Evolutionary conservation across 2,113 vertebrate species (phyloP).

Genomic region (Syngnathoides biaculeatus): DNA sequence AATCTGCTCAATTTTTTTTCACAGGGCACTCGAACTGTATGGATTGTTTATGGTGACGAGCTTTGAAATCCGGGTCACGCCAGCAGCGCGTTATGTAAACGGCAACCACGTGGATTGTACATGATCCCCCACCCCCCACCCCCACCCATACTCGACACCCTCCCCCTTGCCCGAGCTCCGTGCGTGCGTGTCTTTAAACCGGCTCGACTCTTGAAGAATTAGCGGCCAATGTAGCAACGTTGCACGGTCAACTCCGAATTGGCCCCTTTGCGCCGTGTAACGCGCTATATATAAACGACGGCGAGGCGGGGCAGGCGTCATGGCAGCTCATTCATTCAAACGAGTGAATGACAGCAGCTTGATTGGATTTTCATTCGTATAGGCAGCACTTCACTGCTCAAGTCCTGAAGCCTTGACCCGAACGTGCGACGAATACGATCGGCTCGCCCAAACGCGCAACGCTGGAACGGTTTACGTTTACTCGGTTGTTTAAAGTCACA

Average conservation of each 20-base stretch:
- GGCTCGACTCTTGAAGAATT: neutral
- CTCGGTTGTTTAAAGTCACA: constrained; percentile 1
- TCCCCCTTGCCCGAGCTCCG: neutral
- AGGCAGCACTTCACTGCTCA: too few relatives aligned
- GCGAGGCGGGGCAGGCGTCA: constrained; percentile 17
- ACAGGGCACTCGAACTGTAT: neutral
- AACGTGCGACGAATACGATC: too few relatives aligned
- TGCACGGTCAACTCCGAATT: neutral
- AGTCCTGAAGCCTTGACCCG: too few relatives aligned
- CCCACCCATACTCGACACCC: too few relatives aligned
- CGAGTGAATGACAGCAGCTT: too few relatives aligned
- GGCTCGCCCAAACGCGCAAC: too few relatives aligned
- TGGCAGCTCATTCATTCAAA: constrained; percentile 33
- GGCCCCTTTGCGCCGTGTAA: neutral
- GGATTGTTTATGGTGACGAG: constrained; percentile 1
- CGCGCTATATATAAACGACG: constrained; percentile 2
- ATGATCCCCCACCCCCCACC: constrained; percentile 28
- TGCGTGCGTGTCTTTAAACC: neutral
- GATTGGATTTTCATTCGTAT: too few relatives aligned
- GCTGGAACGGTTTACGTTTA: too few relatives aligned
- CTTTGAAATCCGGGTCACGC: constrained; percentile 32
- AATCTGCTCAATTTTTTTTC: too few relatives aligned
- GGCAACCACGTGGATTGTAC: constrained; percentile 38
- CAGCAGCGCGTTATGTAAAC: constrained; percentile 52
- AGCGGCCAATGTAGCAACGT: neutral